Conservation (phyloP, 1,140 invertebrate genomes). For the Leptinotarsa defecta region DNA sequence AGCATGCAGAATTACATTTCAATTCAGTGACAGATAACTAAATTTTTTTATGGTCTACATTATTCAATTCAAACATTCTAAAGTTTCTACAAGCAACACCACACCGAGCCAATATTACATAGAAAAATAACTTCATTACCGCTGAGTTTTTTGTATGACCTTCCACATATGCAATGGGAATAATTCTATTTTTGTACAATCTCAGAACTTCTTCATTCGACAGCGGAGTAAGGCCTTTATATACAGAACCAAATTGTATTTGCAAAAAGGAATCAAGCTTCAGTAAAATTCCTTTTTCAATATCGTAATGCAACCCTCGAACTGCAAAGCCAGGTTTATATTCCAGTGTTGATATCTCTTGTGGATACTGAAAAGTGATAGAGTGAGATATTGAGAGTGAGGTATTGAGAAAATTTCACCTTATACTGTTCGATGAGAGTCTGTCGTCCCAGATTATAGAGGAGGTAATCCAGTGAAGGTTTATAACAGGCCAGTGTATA, state of each 20-base stretch:
- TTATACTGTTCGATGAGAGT: constrained; percentile 86
- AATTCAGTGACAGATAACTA: too few species aligned
- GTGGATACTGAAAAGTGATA: constrained; percentile 78
- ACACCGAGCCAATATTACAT: too few species aligned
- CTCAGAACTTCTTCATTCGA: constrained; percentile 83
- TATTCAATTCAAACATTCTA: too few species aligned
- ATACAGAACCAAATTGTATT: constrained; percentile 95
- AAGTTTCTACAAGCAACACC: too few species aligned
- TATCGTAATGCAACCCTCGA: constrained; percentile 93
- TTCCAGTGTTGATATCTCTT: constrained; percentile 77
- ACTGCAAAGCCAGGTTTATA: constrained; percentile 92
- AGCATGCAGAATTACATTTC: too few species aligned
- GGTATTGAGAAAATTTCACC: constrained; percentile 60
- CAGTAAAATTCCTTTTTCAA: constrained; percentile 91
- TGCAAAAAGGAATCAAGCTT: constrained; percentile 96
- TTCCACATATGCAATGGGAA: constrained; percentile 83
- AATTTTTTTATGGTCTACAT: too few species aligned
- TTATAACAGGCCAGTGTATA: constrained; percentile 97
- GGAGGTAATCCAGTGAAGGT: constrained; percentile 83
- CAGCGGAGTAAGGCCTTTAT: constrained; percentile 80
- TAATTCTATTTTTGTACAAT: constrained; percentile 84
- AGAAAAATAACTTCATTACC: constrained; percentile 36
- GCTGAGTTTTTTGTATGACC: constrained; percentile 58
- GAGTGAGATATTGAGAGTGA: not conserved
- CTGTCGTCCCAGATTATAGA: constrained; percentile 90